Evolutionary conservation across 2,888 invertebrate species (phyloP).

Genomic region (Lepetodrilus schrolli): DNA sequence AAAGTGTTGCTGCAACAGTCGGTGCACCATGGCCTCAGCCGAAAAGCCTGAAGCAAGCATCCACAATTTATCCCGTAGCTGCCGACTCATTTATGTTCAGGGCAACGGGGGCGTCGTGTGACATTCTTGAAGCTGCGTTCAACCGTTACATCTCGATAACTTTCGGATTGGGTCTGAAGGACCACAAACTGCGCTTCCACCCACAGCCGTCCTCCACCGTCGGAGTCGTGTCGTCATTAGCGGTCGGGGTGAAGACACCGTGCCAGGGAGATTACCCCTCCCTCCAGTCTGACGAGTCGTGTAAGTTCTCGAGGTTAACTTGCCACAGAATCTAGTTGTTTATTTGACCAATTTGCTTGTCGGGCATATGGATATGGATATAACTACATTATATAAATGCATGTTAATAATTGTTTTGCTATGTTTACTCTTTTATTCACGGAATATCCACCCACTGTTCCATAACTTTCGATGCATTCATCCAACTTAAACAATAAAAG

Average conservation of each 20-base stretch:
- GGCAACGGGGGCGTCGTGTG: conserved; percentile 74
- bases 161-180: conserved; percentile 49
- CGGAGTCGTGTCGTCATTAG: conserved; percentile 70
- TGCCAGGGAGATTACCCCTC: conserved; percentile 82
- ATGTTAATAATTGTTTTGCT: not conserved
- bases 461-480: too few species aligned
- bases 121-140: conserved; percentile 78
- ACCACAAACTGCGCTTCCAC: conserved; percentile 35
- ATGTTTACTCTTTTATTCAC: not conserved
- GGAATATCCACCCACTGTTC: too few species aligned
- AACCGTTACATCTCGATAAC: conserved; percentile 78
- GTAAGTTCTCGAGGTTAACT: conserved; percentile 76
- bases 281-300: conserved; percentile 85
- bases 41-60: conserved; percentile 34
- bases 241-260: conserved; percentile 78
- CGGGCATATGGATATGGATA: too few species aligned
- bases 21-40: conserved; percentile 56
- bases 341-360: too few species aligned
- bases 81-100: conserved; percentile 1
- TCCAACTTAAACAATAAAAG: too few species aligned
- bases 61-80: not conserved
- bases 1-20: conserved; percentile 32
- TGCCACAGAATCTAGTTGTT: not conserved
- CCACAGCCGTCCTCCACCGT: conserved; percentile 22
- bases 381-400: too few species aligned